Percentiles rank a stretch among this genome's conserved stretches.
Evolutionary conservation across 2,888 invertebrate species (phyloP).

Genomic region (Plagodis pulveraria): DNA sequence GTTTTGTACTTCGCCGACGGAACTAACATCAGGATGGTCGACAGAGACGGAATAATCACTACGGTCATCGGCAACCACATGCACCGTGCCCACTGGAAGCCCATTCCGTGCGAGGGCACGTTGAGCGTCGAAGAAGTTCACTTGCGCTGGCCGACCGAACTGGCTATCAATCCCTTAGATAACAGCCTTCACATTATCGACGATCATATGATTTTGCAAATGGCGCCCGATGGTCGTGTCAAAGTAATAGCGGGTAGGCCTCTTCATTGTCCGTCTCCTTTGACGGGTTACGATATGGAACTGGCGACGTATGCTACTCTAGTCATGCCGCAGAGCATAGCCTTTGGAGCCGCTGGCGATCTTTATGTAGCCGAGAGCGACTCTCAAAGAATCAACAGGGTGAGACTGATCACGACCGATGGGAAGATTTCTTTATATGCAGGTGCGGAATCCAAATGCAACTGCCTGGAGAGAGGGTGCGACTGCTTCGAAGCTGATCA

Average conservation of each 20-base stretch:
- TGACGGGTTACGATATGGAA: constrained; percentile 92
- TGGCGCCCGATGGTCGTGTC: constrained; percentile 95
- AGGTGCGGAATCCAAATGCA: constrained; percentile 97
- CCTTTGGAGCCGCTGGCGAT: constrained; percentile 96
- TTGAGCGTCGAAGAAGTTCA: constrained; percentile 96
- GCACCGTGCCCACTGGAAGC: constrained; percentile 97
- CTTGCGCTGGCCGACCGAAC: constrained; percentile 97
- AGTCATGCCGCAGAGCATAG: constrained; percentile 97
- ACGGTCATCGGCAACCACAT: constrained; percentile 97
- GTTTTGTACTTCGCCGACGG: constrained; percentile 98
- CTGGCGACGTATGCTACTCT: constrained; percentile 95
- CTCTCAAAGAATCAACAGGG: constrained; percentile 96
- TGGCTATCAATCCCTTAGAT: constrained; percentile 97
- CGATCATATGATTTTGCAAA: constrained; percentile 96
- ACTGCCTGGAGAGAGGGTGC: constrained; percentile 95
- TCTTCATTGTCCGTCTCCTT: constrained; percentile 94
- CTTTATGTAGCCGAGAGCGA: constrained; percentile 98
- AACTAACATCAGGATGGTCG: constrained; percentile 96
- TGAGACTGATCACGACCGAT: constrained; percentile 95
- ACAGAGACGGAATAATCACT: constrained; percentile 95
- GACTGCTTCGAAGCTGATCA: constrained; percentile 97
- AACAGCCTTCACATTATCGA: constrained; percentile 98
- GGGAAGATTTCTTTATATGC: constrained; percentile 97
- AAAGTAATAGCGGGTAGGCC: constrained; percentile 97
- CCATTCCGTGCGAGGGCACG: constrained; percentile 96